Percentiles rank a stretch among this genome's conserved stretches.
These are phyloP conservation scores for Epizoanthus ramosus DNA, from an alignment of 92 coral and sea anemone genomes.

Conservation along the genomic window DNA sequence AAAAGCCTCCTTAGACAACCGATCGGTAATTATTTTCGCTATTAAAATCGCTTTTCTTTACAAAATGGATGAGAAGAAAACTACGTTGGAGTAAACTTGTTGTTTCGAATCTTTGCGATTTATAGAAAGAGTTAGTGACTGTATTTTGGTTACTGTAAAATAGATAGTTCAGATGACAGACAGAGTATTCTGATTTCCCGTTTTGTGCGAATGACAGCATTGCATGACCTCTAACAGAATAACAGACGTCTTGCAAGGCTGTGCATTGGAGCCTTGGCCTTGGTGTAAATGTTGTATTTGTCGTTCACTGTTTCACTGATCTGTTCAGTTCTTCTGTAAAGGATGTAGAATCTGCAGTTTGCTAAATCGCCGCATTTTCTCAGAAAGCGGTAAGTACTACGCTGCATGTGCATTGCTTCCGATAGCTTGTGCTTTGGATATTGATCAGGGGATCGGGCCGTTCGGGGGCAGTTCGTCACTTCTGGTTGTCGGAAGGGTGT, in stretches of 20 bases:
- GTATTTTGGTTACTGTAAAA: not conserved
- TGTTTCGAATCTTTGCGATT: not conserved
- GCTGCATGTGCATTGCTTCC: not conserved
- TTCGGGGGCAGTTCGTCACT: not conserved
- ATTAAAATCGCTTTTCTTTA: not conserved
- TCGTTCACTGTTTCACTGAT: not conserved
- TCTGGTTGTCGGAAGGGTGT: slow-evolving; percentile 30
- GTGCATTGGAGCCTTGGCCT: not conserved
- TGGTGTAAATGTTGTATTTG: not conserved
- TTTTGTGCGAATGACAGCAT: not conserved
- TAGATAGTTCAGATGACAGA: not conserved
- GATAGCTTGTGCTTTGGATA: not conserved
- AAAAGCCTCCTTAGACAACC: not conserved
- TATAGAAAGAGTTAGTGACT: not conserved
- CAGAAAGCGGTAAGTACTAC: not conserved
- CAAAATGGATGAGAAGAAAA: not conserved
- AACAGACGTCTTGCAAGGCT: not conserved
- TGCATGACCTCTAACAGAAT: slow-evolving; percentile 1
- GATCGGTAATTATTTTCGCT: not conserved
- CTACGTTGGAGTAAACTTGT: not conserved
- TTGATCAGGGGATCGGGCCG: too few relatives aligned
- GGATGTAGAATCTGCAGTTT: too few relatives aligned
- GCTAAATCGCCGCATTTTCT: too few relatives aligned
- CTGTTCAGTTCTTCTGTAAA: not conserved
- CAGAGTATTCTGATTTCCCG: too few relatives aligned